Percentiles rank a stretch among this genome's conserved stretches.
Evolutionary conservation across 2,797 vertebrate genomes (phyloP).

Genomic region (Neosilurus hyrtlii): DNA sequence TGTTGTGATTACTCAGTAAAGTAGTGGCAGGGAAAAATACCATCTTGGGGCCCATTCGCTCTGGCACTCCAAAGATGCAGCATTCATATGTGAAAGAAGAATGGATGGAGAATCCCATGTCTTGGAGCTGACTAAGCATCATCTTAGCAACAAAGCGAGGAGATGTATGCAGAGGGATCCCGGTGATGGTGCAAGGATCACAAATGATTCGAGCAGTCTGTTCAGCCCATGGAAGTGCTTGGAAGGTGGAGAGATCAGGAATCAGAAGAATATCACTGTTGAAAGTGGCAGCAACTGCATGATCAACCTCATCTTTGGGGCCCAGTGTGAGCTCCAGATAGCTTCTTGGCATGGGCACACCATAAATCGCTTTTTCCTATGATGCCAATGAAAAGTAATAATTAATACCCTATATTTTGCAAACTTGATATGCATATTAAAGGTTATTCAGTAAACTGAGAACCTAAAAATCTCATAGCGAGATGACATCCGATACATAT

Average conservation of each 20-base stretch:
- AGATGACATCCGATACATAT: conserved; percentile 22
- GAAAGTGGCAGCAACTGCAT: conserved; percentile 78
- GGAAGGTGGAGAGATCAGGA: conserved; percentile 86
- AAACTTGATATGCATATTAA: not conserved
- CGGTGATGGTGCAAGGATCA: conserved; percentile 84
- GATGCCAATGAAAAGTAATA: conserved; percentile 25
- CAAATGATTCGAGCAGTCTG: conserved; percentile 90
- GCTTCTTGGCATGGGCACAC: conserved; percentile 87
- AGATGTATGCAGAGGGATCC: conserved; percentile 81
- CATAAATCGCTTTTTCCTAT: conserved; percentile 87
- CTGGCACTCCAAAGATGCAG: conserved; percentile 83
- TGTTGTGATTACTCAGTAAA: conserved; percentile 83
- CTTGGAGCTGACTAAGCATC: conserved; percentile 82
- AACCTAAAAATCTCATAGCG: not conserved
- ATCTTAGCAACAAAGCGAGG: conserved; percentile 86
- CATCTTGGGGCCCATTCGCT: conserved; percentile 84
- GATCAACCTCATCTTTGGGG: conserved; percentile 83
- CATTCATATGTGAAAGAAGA: conserved; percentile 91
- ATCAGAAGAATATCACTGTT: conserved; percentile 88
- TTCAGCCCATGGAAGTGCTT: conserved; percentile 84
- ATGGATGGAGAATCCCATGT: conserved; percentile 80
- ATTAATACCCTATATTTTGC: not conserved
- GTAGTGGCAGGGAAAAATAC: conserved; percentile 86
- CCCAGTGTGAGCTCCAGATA: conserved; percentile 87
- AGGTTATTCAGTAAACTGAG: not conserved